Base-by-base conservation (phyloP, 2,888 invertebrate species). In the Drosophila emarginata region DNA sequence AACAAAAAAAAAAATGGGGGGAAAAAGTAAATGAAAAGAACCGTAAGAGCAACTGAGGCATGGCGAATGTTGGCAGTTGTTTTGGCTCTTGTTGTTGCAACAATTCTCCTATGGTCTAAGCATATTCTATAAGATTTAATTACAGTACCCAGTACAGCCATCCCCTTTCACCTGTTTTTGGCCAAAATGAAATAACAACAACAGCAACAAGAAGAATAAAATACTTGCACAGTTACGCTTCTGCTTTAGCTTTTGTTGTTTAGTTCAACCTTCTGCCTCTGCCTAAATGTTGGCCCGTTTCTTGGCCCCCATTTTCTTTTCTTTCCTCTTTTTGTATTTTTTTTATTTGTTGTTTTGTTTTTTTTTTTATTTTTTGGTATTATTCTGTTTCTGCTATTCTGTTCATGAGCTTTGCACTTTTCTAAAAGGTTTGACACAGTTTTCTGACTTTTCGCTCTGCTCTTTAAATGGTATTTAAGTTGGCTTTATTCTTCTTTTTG, bases 341-440 rank as follows among this genome's bases (percentile, higher is more conserved):
- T 45, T 18, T 45, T 21, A 21, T 18, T 18, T 40, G 26, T 18
- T 36, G 36, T 36, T 15, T 15, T 45, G 2, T 45, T 9, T 36
- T 37, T 12, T n/a, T 45, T 18, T 21, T 45, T 18, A 15, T 45
- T 18, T 45, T 18, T 21, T 68, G 73, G 81, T 78, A 83, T 86
- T 81, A 80, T 82, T 82, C 86, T 86, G 70, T 61, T 52, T 61
- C 51, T 28, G 67, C 61, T 52, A 28, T 15, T 28, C 23, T 39
- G 78, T 71, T 71, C 75, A 67, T 72, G 77, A 67, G 76, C 81
- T 80, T 80, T 78, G 82, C 81, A 75, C 87, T 78, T 69, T 78
- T 87, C 62, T 79, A 76, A 84, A 84, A 78, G 82, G 78, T 84
- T 84, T 87, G 83, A 84, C 83, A 84, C 87, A 84, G 78, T 85